A percentile compares a stretch with the other conserved stretches of the same genome.
Conservation (phyloP, 2,888 invertebrate genomes). For the Euplexia lucipara region DNA sequence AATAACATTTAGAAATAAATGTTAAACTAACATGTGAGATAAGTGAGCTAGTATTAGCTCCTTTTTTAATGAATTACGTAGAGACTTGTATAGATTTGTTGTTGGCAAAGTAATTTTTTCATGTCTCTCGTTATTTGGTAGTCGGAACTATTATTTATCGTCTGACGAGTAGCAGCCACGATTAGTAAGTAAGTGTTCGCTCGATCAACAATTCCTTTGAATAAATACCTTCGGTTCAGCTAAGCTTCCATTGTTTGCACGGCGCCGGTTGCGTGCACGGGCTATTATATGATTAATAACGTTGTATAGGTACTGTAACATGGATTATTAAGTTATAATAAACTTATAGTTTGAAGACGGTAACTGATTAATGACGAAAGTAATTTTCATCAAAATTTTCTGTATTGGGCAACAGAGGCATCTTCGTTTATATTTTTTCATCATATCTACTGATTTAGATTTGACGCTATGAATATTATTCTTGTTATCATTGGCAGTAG, state of each 20-base stretch:
- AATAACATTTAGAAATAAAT: background rate
- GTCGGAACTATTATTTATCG: constrained; percentile 61
- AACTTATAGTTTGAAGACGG: background rate
- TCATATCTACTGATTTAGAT: too few species aligned
- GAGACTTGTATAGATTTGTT: constrained; percentile 8
- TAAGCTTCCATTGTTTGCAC: constrained; percentile 71
- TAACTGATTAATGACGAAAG: background rate
- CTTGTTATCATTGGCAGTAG: background rate
- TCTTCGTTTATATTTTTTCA: background rate
- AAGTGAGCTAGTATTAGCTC: background rate
- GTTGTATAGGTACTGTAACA: constrained; percentile 13
- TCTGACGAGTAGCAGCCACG: constrained; percentile 45
- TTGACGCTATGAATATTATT: background rate
- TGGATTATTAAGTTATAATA: background rate
- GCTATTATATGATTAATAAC: constrained; percentile 45
- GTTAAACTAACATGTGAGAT: background rate
- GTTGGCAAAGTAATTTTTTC: constrained; percentile 26
- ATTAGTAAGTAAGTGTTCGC: constrained; percentile 64
- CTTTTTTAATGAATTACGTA: constrained; percentile 1
- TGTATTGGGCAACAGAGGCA: background rate
- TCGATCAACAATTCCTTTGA: constrained; percentile 73
- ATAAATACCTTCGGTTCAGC: constrained; percentile 72
- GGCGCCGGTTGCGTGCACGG: constrained; percentile 68
- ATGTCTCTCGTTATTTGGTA: constrained; percentile 24
- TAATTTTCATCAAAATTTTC: background rate